phyloP scores from a whole-genome alignment of 2,888 invertebrate species.

The Xestobium rufovillosum region DNA sequence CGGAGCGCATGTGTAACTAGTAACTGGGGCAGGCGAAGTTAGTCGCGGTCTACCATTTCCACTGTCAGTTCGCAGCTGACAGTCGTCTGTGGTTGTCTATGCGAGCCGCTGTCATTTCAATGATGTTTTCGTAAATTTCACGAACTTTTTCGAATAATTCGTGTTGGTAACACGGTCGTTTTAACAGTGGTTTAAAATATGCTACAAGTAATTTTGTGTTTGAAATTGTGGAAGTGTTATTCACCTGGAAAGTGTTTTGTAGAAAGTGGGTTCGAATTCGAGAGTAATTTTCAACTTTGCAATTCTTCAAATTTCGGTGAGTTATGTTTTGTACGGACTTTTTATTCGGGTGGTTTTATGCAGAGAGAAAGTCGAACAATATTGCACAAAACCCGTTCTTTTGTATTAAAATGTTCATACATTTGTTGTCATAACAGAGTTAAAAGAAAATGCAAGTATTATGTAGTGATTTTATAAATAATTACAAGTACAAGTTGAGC shows the following conservation, averaged over 20 bases:
- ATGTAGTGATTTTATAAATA: constrained; percentile 14
- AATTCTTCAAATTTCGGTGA: constrained; percentile 36
- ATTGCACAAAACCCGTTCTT: too few relatives aligned
- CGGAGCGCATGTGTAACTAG: constrained; percentile 22
- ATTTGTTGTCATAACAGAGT: too few relatives aligned
- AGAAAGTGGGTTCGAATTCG: constrained; percentile 42
- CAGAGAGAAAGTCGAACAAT: too few relatives aligned
- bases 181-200: constrained; percentile 33
- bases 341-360: too few relatives aligned
- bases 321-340: too few relatives aligned
- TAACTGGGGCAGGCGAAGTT: constrained; percentile 5
- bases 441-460: constrained; percentile 18
- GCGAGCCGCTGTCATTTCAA: constrained; percentile 33
- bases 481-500: constrained; percentile 15
- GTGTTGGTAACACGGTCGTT: constrained; percentile 12
- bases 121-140: constrained; percentile 36
- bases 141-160: constrained; percentile 14
- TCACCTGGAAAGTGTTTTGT: constrained; percentile 39
- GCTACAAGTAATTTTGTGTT: constrained; percentile 36
- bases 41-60: constrained; percentile 20
- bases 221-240: constrained; percentile 38
- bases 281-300: constrained; percentile 38
- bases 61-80: constrained; percentile 39
- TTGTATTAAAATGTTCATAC: too few relatives aligned
- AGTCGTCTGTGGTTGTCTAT: constrained; percentile 30